Base-by-base conservation (phyloP, 2,797 vertebrate species). In the Sebastiscus tertius region DNA sequence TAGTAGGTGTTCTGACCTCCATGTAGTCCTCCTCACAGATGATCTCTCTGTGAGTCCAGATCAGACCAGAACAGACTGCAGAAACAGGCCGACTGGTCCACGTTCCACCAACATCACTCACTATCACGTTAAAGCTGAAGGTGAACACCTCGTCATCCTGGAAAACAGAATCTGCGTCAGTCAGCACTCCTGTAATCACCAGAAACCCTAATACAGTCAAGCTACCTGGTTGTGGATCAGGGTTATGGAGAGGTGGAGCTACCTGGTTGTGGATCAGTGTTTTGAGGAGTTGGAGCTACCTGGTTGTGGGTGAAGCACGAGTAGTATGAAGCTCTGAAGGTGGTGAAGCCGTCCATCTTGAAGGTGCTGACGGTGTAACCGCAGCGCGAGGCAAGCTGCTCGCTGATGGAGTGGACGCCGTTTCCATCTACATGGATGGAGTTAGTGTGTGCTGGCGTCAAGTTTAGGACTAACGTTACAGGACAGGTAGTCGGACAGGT, bases 1-100 rank as follows among this genome's bases (percentile, higher is more conserved):
- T 14, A 2, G 34, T 10, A 5, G 27, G 2, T 1, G 31, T 14
- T n/a, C 75, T 79, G 88, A 95, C 95, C 95, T 96, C 95, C 93
- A 96, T 93, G 89, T 96, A 96, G 84, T 94, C 92, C 87, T 96
- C 95, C 92, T 96, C 96, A 22, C 96, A 96, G 20, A 94, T 64
- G 27, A 96, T 84, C 92, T 96, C 95, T 79, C 96, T 93, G 29
- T 92, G 89, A 61, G 90, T 88, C 95, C 94, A 95, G 20, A 6
- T 75, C 6, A 31, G 70, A 72, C 86, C 84, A 75, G 83, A 91
- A 86, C 91, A 93, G 6, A 52, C 33, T 0, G 72, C 70, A 27
- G 87, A 87, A 20, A 93, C 65, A 0, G 82, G 36, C 2, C 2
- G 26, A 46, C 74, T 70, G 75, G 11, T 68, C 89, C 83, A 79